A percentile compares a stretch with the other conserved stretches of the same genome.
Evolutionary conservation across 1,140 invertebrate genomes (phyloP).

Genomic region (Zaprionus vittiger): DNA sequence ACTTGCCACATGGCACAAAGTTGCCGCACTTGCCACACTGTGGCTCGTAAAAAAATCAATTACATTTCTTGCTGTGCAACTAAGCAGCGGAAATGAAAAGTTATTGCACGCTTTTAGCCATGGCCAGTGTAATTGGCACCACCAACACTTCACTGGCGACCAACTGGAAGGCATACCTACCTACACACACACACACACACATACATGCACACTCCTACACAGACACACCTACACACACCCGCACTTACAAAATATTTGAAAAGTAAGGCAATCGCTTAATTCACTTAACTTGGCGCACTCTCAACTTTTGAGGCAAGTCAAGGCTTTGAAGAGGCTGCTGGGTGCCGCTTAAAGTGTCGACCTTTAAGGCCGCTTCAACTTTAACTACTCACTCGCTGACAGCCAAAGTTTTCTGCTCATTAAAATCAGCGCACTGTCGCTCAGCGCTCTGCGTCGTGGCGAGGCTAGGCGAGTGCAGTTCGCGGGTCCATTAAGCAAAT

Average conservation of each 20-base stretch:
- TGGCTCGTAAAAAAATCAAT: constrained; percentile 65
- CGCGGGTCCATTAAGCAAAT: constrained; percentile 37
- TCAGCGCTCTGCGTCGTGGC: no score
- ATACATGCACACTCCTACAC: neutral
- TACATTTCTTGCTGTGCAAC: constrained; percentile 51
- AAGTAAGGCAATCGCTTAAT: constrained; percentile 72
- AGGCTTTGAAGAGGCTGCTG: neutral
- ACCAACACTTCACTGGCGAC: constrained; percentile 21
- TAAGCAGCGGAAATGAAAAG: constrained; percentile 69
- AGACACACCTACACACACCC: neutral
- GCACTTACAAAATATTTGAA: constrained; percentile 39
- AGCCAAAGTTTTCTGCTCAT: constrained; percentile 47
- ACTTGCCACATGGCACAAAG: neutral
- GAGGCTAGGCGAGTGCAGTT: neutral
- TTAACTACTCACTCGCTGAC: constrained; percentile 15
- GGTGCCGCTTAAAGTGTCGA: constrained; percentile 58
- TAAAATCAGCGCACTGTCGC: constrained; percentile 32
- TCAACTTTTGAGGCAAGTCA: constrained; percentile 56
- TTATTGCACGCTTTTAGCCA: constrained; percentile 68
- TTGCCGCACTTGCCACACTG: constrained; percentile 17
- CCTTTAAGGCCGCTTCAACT: constrained; percentile 33
- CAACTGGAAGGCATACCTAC: constrained; percentile 1
- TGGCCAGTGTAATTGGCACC: constrained; percentile 39
- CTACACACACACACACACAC: neutral
- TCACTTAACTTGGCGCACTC: constrained; percentile 58